Evolutionary conservation across 2,797 vertebrate genomes (phyloP), one percentile per base, ranked within the genome.

Genomic region (Gila robusta): DNA sequence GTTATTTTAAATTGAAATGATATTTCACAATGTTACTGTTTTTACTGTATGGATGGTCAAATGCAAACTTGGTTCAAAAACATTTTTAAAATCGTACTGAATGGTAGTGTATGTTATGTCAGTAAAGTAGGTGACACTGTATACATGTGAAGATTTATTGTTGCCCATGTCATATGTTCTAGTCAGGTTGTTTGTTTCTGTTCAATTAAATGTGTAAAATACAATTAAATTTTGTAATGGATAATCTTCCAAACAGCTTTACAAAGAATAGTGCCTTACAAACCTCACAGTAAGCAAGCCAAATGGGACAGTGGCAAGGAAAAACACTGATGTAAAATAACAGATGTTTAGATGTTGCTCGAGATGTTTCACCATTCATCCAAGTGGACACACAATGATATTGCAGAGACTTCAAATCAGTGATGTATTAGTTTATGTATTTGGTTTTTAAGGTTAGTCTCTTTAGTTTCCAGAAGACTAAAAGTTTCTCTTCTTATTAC

Each of bases 401-500:
- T 44, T 28, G 9, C 16, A 19, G 6, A 17, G 17, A 28, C 39
- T 64, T 47, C n/a, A 19, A 28, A 44, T 79, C 56, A 44, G 39
- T 64, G 26, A 21, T 64, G 23, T 16, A 6, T 79, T 7, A 12
- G 56, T 44, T 44, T 80, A 5, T 47, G 5, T 41, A 80, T 67
- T 35, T 80, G 26, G 0, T 49, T 80, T 80, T 67, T 47, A 67
- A 80, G 26, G 28, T 67, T 10, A 91, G 88, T 86, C 91, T 84
- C 88, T 73, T 56, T 89, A 73, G 91, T 94, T 88, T 92, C 82
- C 84, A 87, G 91, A 89, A 89, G 88, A 66, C 92, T 91, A 82
- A 93, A 95, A 91, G 88, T 89, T 89, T 93, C 93, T 94, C 37
- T 56, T 17, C 1, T 93, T 85, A 66, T 62, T 81, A 74, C 77